Base-by-base conservation (phyloP, 2,113 vertebrate genomes). In the Corvus moneduloides region DNA sequence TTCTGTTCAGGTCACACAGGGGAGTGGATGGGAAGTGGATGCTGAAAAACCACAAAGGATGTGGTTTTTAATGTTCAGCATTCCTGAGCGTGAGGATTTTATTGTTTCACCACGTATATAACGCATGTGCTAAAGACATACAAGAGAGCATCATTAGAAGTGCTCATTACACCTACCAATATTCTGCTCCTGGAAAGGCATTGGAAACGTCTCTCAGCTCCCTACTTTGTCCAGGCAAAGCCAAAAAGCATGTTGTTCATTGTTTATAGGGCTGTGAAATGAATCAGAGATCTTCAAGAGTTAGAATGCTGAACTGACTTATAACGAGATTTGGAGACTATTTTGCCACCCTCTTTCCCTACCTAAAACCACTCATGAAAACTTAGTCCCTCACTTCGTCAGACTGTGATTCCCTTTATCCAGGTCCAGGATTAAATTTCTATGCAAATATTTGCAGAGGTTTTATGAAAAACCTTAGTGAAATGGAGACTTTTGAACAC, bases 401-500 rank as follows among this genome's bases (percentile, higher is more conserved):
- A 81, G 56, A 56, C 81, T 13, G 20, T 2, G 22, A 66, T 82
- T 91, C 73, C 43, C 55, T 91, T 85, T 84, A 83, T 74, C 19
- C 75, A 81, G 44, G 37, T 56, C 32, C 59, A 74, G n/a, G 76
- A 84, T 93, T 92, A 77, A 81, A 84, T 96, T 92, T 92, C 95
- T 93, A 5, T 19, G 35, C 80, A 95, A 96, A 93, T 87, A 95
- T 92, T 96, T 93, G 48, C 52, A 87, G 46, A 48, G 0, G 0
- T 89, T 89, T 93, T 56, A 72, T 89, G 64, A 86, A 75, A 96
- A 93, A 58, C 58, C 67, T 49, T 86, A 43, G 18, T 68, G 76
- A 94, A 96, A 93, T 61, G 12, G 79, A 93, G 85, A 90, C 79
- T 74, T 93, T 14, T 78, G 75, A 91, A 84, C 2, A 3, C 54